phyloP scores from a whole-genome alignment of 2,888 invertebrate genomes.

The Agapetus fuscipes region DNA sequence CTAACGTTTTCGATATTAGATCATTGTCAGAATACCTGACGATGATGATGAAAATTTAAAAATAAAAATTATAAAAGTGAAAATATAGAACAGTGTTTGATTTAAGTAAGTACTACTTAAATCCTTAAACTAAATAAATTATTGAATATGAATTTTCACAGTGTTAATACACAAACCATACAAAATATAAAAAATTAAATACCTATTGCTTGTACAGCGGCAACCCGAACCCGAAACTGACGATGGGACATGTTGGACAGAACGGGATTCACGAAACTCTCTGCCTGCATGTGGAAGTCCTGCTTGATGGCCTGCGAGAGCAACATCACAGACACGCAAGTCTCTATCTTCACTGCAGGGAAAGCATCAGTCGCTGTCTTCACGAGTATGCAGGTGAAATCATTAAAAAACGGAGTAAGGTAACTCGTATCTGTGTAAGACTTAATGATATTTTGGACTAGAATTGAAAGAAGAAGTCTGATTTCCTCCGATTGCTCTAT shows the following conservation, averaged over 20 bases:
- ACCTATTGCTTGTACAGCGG: constrained; percentile 66
- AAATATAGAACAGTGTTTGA: no score
- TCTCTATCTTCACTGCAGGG: constrained; percentile 70
- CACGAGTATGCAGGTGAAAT: constrained; percentile 61
- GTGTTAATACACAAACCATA: no score
- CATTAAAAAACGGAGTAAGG: constrained; percentile 61
- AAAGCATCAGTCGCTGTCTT: constrained; percentile 68
- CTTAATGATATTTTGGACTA: constrained; percentile 56
- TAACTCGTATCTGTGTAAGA: constrained; percentile 51
- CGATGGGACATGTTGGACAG: constrained; percentile 68
- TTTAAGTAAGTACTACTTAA: no score
- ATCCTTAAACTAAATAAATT: no score
- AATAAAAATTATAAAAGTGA: no score
- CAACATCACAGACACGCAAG: constrained; percentile 60
- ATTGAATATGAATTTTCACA: no score
- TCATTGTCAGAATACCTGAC: no score
- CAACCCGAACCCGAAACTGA: constrained; percentile 69
- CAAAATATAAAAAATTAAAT: no score
- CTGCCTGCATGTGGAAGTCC: constrained; percentile 67
- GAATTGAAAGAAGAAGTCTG: constrained; percentile 54
- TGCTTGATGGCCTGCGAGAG: constrained; percentile 53
- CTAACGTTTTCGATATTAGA: no score
- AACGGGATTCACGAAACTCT: constrained; percentile 63
- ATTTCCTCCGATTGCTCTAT: constrained; percentile 68
- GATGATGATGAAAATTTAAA: no score